Evolutionary conservation across 2,888 invertebrate species (phyloP).

Genomic region (Rotaria socialis): DNA sequence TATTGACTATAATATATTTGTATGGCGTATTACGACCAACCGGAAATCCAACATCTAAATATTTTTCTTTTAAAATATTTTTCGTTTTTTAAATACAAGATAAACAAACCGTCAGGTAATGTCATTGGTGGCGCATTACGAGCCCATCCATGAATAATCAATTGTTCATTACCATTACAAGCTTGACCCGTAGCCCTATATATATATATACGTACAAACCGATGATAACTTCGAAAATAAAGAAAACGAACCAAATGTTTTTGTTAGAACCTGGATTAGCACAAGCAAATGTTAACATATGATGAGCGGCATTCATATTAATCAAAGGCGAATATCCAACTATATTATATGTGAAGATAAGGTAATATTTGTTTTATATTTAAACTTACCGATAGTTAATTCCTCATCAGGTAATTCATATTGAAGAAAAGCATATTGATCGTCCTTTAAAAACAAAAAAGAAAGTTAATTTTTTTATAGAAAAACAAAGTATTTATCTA

Average conservation of each 20-base stretch:
- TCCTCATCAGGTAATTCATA: slow-evolving; percentile 34
- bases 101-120: slow-evolving; percentile 38
- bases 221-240: too few species aligned
- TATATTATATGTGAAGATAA: not conserved
- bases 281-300: slow-evolving; percentile 45
- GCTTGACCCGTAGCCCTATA: slow-evolving; percentile 8
- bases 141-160: slow-evolving; percentile 45
- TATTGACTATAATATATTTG: slow-evolving; percentile 84
- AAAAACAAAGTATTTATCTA: too few species aligned
- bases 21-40: slow-evolving; percentile 77
- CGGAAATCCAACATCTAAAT: slow-evolving; percentile 74
- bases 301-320: slow-evolving; percentile 42
- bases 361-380: too few species aligned
- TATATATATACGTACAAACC: not conserved
- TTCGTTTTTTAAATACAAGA: not conserved
- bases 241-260: slow-evolving; percentile 30
- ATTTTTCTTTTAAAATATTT: not conserved
- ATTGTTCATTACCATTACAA: slow-evolving; percentile 25
- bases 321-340: slow-evolving; percentile 39
- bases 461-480: not conserved
- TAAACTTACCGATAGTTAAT: slow-evolving; percentile 9
- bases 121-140: slow-evolving; percentile 43
- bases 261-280: slow-evolving; percentile 40
- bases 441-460: not conserved
- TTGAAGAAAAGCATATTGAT: slow-evolving; percentile 33